These are phyloP conservation scores for Linurgus olivaceus DNA, from an alignment of 2,797 vertebrate species.

Conservation along the genomic window DNA sequence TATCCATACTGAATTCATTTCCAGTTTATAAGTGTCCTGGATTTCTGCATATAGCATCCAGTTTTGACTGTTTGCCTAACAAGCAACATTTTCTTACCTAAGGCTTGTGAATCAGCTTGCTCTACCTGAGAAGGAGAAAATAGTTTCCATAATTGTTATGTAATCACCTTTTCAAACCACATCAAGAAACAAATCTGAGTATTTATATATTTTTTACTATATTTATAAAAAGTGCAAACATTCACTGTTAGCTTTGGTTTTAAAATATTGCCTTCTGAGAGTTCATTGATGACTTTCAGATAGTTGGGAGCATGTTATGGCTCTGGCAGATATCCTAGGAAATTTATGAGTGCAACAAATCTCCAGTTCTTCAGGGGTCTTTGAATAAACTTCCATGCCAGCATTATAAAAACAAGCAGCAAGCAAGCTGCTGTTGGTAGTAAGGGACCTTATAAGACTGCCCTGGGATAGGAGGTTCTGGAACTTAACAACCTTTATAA, in stretches of 20 bases:
- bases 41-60: background rate
- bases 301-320: background rate
- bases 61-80: background rate
- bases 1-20: background rate
- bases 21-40: background rate
- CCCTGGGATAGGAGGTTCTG: background rate
- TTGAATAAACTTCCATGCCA: background rate
- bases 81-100: background rate
- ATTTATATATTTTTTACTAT: background rate
- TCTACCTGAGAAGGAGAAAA: background rate
- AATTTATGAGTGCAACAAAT: constrained; percentile 3
- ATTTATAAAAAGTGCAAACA: background rate
- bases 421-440: background rate
- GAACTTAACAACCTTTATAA: background rate
- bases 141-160: background rate
- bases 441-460: background rate
- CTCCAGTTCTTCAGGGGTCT: background rate
- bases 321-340: background rate
- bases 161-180: background rate
- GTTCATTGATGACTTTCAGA: background rate
- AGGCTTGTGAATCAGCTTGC: background rate
- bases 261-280: constrained; percentile 1
- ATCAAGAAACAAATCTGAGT: background rate
- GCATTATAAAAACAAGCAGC: background rate
- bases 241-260: background rate